A percentile compares a stretch with the other conserved stretches of the same genome.
Evolutionary conservation across 2,797 vertebrate genomes (phyloP).

Genomic region (Oreonectes daqikongensis): DNA sequence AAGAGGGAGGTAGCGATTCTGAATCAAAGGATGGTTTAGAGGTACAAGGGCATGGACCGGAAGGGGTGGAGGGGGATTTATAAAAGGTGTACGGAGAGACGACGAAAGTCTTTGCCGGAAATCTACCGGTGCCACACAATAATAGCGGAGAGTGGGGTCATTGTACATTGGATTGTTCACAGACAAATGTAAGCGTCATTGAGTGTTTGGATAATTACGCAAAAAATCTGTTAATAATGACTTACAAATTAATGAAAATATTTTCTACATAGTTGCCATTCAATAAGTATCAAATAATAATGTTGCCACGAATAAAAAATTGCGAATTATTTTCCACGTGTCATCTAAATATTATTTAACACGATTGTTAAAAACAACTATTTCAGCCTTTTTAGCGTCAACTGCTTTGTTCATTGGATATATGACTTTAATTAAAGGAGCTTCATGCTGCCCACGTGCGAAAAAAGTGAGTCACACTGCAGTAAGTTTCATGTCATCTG

Average conservation of each 20-base stretch:
- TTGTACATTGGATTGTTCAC: not conserved
- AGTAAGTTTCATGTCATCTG: slow-evolving; percentile 73
- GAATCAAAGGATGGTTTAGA: slow-evolving; percentile 1
- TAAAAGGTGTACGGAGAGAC: not conserved
- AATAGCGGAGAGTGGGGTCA: slow-evolving; percentile 33
- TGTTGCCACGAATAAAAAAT: no score
- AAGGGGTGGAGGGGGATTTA: slow-evolving; percentile 30
- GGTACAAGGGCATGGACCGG: not conserved
- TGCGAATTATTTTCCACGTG: no score
- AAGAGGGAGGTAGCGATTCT: not conserved
- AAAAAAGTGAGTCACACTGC: slow-evolving; percentile 82
- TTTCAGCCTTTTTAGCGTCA: not conserved
- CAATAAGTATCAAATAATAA: not conserved
- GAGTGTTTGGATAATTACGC: not conserved
- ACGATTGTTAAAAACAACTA: not conserved
- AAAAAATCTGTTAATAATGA: not conserved
- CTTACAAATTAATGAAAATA: no score
- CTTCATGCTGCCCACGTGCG: slow-evolving; percentile 70
- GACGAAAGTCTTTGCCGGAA: slow-evolving; percentile 62
- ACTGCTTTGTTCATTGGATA: not conserved
- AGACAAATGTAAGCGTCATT: not conserved
- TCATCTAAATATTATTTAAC: not conserved
- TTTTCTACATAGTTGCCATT: not conserved
- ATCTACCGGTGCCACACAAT: slow-evolving; percentile 66
- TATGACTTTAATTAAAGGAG: slow-evolving; percentile 30